These are phyloP conservation scores for Syngnathus acus DNA, from an alignment of 2,797 vertebrate genomes.

Conservation along the genomic window DNA sequence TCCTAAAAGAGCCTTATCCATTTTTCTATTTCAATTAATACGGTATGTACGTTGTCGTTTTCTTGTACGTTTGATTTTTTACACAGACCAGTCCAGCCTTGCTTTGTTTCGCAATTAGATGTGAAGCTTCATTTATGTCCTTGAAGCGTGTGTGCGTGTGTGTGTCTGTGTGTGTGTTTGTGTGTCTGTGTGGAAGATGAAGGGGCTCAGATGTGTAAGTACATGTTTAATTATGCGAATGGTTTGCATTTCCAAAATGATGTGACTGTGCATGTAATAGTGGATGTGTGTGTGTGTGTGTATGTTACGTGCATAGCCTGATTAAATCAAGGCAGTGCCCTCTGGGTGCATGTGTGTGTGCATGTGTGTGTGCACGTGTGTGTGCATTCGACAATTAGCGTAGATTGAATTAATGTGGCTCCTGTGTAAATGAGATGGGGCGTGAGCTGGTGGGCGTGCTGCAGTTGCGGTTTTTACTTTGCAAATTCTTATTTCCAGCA, in stretches of 20 bases:
- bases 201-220: slow-evolving; percentile 37
- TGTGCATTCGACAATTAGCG: slow-evolving; percentile 27
- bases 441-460: slow-evolving; percentile 25
- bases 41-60: too few relatives aligned
- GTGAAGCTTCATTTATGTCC: slow-evolving; percentile 11
- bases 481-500: not conserved
- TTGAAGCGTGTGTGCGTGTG: not conserved
- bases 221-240: slow-evolving; percentile 55
- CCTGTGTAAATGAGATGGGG: slow-evolving; percentile 49
- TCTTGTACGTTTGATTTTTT: not conserved
- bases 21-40: slow-evolving; percentile 15
- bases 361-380: slow-evolving; percentile 7
- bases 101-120: not conserved
- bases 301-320: slow-evolving; percentile 17
- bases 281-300: not conserved
- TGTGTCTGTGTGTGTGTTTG: not conserved
- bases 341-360: not conserved
- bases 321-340: slow-evolving; percentile 34
- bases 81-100: not conserved
- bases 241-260: slow-evolving; percentile 52
- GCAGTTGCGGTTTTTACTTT: not conserved
- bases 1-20: not conserved
- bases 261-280: slow-evolving; percentile 20
- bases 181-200: slow-evolving; percentile 13
- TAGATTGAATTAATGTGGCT: slow-evolving; percentile 50